Evolutionary conservation across 2,797 vertebrate species (phyloP), one percentile per base, ranked within the genome.

Genomic region (Poeciliopsis paucimaculata): DNA sequence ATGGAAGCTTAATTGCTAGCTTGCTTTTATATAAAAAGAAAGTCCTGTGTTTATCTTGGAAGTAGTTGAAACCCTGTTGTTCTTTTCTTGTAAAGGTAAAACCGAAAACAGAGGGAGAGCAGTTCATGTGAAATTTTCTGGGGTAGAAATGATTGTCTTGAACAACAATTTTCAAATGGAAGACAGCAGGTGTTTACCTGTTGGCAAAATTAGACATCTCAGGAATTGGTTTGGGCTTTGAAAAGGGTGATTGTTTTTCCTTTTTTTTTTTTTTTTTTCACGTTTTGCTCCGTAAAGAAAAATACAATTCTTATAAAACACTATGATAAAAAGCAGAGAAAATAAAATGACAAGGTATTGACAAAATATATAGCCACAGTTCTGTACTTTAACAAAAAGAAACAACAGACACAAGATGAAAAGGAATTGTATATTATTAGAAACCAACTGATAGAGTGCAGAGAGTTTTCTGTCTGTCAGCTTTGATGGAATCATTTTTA

Each of bases 191-290:
- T 39, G 28, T 70, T 72, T 55, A 36, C n/a, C 62, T 84, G 11
- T 57, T 31, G 49, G 49, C 31, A 70, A 18, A 82, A 47, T 74
- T 57, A 70, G 31, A 82, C 72, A 64, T 66, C 64, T 60, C 13
- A 39, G 66, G 47, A 45, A 28, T 41, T 5, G 49, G 28, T 36
- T 64, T 70, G 23, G 31, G 66, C 46, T 53, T 45, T 79, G 55
- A 64, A 28, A 55, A 11, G 4, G 31, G 31, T 23, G 12, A 9
- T 43, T n/a, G n/a, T n/a, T n/a, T n/a, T n/a, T n/a, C n/a, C n/a
- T 15, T 74, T 39, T 39, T 6, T 39, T 6, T 7, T 39, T 46
- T 39, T 3, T 47, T 18, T 57, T 7, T 10, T 5, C 13, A 73
- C 39, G 5, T 36, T 39, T 55, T 41, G 2, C 20, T 28, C 8